phyloP scores from a whole-genome alignment of 2,888 invertebrate genomes.

The Hypena proboscidalis region DNA sequence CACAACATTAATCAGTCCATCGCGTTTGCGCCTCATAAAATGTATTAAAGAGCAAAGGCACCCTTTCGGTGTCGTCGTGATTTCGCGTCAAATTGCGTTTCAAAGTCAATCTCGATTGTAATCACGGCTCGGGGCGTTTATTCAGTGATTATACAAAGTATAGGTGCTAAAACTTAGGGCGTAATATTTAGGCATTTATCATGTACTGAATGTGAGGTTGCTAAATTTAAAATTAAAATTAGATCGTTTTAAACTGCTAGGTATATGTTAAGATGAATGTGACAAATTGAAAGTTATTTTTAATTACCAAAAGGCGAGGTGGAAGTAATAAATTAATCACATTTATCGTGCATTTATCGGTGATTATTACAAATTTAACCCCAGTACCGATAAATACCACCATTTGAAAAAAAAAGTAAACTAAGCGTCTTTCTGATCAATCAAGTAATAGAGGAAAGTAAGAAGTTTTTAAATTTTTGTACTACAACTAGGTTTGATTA shows the following conservation, averaged over 20 bases:
- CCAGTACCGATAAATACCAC: too few relatives aligned
- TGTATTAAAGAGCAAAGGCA: constrained; percentile 32
- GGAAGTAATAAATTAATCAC: too few relatives aligned
- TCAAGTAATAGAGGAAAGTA: too few relatives aligned
- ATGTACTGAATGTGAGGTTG: constrained; percentile 2
- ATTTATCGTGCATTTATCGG: too few relatives aligned
- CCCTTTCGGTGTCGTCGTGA: constrained; percentile 49
- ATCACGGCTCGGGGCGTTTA: constrained; percentile 44
- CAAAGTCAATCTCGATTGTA: constrained; percentile 67
- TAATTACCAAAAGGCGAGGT: too few relatives aligned
- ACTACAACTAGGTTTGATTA: too few relatives aligned
- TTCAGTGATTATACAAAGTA: constrained; percentile 40
- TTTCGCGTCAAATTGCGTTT: constrained; percentile 57
- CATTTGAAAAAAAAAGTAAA: too few relatives aligned
- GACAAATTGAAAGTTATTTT: too few relatives aligned
- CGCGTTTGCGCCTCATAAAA: constrained; percentile 17
- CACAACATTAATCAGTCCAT: constrained; percentile 20
- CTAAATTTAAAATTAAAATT: background rate
- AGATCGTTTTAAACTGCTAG: background rate
- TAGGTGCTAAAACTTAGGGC: constrained; percentile 20
- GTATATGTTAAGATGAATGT: too few relatives aligned
- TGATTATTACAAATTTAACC: too few relatives aligned
- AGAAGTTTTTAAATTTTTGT: too few relatives aligned
- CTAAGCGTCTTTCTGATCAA: too few relatives aligned
- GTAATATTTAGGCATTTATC: constrained; percentile 36